phyloP scores from a whole-genome alignment of 2,113 vertebrate species.

The Siphamia tubifer region DNA sequence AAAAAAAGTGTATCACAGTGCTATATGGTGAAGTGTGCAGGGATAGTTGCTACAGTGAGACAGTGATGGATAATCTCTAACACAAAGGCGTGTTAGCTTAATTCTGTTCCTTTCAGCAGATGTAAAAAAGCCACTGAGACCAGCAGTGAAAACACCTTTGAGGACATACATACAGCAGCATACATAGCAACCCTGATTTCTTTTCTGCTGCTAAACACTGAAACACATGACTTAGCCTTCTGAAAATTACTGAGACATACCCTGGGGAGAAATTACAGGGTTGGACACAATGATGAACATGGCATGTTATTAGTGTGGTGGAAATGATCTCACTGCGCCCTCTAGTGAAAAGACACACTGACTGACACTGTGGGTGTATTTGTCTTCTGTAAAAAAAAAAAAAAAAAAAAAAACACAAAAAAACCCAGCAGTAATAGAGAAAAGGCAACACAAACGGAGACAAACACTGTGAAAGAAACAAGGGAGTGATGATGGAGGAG shows the following conservation, averaged over 20 bases:
- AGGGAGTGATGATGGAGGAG: neutral
- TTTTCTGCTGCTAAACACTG: neutral
- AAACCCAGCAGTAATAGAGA: too few species aligned
- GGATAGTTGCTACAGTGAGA: neutral
- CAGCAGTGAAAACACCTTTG: neutral
- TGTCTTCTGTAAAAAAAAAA: too few species aligned
- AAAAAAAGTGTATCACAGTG: neutral
- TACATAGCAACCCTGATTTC: neutral
- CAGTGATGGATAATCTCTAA: slow-evolving; percentile 1
- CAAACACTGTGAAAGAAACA: neutral
- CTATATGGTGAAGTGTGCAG: neutral
- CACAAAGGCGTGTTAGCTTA: neutral
- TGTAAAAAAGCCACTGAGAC: neutral
- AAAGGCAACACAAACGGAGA: neutral
- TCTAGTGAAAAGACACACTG: slow-evolving; percentile 8
- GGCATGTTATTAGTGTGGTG: neutral
- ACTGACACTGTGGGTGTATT: neutral
- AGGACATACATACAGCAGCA: too few species aligned
- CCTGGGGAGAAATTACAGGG: slow-evolving; percentile 4
- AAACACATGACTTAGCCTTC: neutral
- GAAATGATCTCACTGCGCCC: slow-evolving; percentile 4
- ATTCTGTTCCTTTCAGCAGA: neutral
- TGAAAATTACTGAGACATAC: neutral
- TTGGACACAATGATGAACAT: neutral
- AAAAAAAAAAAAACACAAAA: too few species aligned